A percentile compares a stretch with the other conserved stretches of the same genome.
These are phyloP conservation scores for Notechis scutatus DNA, from an alignment of 2,113 vertebrate species.

Conservation along the genomic window DNA sequence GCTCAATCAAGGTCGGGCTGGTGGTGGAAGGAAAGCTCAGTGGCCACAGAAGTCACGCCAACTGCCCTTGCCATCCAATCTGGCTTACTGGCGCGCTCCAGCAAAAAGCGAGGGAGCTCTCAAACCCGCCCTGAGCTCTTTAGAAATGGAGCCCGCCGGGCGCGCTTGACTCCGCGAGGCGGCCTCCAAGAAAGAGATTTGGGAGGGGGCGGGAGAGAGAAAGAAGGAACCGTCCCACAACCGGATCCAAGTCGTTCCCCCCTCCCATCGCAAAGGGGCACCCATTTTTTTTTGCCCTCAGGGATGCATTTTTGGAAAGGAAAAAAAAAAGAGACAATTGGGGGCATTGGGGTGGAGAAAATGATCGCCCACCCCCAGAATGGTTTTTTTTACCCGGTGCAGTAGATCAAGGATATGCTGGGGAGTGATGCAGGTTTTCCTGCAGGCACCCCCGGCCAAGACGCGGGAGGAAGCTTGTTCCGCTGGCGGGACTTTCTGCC, in stretches of 20 bases:
- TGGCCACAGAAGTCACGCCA: neutral
- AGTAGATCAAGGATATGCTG: neutral
- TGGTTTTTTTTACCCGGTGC: too few relatives aligned
- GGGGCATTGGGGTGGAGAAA: rapidly evolving
- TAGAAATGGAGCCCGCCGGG: neutral
- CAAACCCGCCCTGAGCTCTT: neutral
- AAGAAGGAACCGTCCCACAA: too few relatives aligned
- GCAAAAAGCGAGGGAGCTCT: neutral
- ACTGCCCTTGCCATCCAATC: neutral
- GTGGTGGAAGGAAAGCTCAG: neutral
- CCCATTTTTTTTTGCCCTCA: neutral
- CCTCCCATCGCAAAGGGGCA: neutral
- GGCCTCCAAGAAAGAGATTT: neutral
- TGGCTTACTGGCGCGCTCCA: neutral
- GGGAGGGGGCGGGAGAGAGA: neutral
- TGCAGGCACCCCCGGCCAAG: neutral
- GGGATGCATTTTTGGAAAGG: too few relatives aligned
- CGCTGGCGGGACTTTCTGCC: conserved; percentile 9
- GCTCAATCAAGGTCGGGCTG: neutral
- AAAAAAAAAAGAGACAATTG: too few relatives aligned
- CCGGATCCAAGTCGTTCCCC: neutral
- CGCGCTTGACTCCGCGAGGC: neutral
- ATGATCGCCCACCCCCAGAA: neutral
- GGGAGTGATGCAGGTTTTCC: neutral
- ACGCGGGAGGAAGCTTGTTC: conserved; percentile 1